Evolutionary conservation across 2,797 vertebrate species (phyloP), one percentile per base, ranked within the genome.

Genomic region (Leuciscus waleckii): DNA sequence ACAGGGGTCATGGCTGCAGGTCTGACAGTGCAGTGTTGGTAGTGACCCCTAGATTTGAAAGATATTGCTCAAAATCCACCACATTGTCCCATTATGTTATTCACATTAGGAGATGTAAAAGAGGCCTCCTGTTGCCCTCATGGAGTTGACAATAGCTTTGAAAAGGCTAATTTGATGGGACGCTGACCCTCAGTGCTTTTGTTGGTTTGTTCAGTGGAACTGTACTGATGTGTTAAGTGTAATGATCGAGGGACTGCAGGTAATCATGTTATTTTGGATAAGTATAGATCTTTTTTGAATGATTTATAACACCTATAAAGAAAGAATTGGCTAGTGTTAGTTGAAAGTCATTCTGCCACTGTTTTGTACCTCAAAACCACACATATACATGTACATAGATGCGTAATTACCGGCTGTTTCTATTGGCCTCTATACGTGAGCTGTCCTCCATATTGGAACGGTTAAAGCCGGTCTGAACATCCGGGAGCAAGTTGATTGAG

Each of bases 11-110:
- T 81, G 82, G 78, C 84, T 67, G 73, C 63, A 82, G 89, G 88
- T 87, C 85, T 80, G 46, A 9, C 56, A 78, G 65, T 70, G 82
- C 79, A 81, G 83, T 85, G 85, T 74, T 88, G 63, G 84, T 82
- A 90, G 90, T 85, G 92, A 95, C 93, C 93, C 92, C 89, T 91
- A 93, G 94, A 95, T 95, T 94, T 94, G 90, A 93, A 94, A 95
- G 95, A 95, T 96, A 95, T 92, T 92, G 93, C 90, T 91, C 85
- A 93, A 83, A 89, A 88, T 90, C 84, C 82, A 87, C 70, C 17
- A 32, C 84, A 85, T 87, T 91, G 89, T 90, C 61, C 56, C 58
- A 37, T 84, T 74, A 87, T 86, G 82, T 88, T 83, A 17, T 74
- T 54, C 58, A 81, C 82, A 81, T 68, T 69, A 43, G 56, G 39